Evolutionary conservation across 2,888 invertebrate genomes (phyloP).

Genomic region (Zaprionus lineosus): DNA sequence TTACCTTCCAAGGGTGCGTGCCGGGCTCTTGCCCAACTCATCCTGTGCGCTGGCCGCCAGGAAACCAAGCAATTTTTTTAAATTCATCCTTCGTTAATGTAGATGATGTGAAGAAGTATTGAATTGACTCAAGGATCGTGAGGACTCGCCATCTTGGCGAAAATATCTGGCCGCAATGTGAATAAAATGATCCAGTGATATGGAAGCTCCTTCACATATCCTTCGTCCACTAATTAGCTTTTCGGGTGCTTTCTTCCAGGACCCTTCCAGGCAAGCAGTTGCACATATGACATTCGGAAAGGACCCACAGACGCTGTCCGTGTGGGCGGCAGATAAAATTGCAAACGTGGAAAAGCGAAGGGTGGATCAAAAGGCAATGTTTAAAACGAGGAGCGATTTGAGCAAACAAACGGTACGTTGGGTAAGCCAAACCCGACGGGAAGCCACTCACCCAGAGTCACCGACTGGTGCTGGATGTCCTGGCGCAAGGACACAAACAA

Average conservation of each 20-base stretch:
- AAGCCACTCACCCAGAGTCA: constrained; percentile 39
- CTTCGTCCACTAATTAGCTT: too few species aligned
- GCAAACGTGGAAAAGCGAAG: constrained; percentile 32
- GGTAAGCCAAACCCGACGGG: constrained; percentile 65
- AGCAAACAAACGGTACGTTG: constrained; percentile 63
- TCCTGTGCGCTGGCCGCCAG: constrained; percentile 10
- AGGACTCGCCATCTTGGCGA: too few species aligned
- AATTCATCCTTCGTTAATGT: constrained; percentile 13
- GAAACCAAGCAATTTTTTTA: constrained; percentile 8
- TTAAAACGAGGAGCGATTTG: constrained; percentile 67
- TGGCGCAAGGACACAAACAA: constrained; percentile 9
- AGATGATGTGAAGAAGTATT: not conserved
- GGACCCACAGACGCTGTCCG: constrained; percentile 41
- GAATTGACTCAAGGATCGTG: constrained; percentile 12
- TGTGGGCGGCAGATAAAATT: constrained; percentile 39
- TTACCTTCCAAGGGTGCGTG: constrained; percentile 51
- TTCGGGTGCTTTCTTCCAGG: too few species aligned
- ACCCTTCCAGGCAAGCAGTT: too few species aligned
- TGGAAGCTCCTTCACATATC: too few species aligned
- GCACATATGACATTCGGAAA: constrained; percentile 23
- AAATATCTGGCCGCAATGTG: too few species aligned
- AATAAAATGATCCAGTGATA: too few species aligned
- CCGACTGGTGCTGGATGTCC: constrained; percentile 10
- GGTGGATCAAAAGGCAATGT: constrained; percentile 50
- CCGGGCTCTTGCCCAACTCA: constrained; percentile 20